Base-by-base conservation (phyloP, 2,888 invertebrate species). In the Chymomyza procnemis region DNA sequence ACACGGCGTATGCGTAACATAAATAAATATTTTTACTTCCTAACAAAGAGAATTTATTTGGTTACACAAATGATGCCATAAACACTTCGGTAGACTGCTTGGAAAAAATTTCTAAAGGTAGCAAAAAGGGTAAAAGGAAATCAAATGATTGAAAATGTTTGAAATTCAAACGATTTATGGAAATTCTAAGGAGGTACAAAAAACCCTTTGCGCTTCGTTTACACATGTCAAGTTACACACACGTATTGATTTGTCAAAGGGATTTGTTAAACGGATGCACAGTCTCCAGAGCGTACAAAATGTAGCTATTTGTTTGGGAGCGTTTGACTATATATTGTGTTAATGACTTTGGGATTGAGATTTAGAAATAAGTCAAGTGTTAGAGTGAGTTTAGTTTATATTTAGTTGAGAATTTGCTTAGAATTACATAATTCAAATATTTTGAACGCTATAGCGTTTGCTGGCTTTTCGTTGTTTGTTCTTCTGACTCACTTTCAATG, bases 11-110 rank as follows among this genome's bases (percentile, higher is more conserved):
- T 85, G 70, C 79, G 87, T 73, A 74, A 73, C 73, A 69, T 69
- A 82, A 85, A 87, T 80, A 79, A 85, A 87, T 80, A 79, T 75
- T 82, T 87, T 67, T 64, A 64, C 68, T 68, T 66, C 66, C 34
- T 18, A 21, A 85, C 85, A 79, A 86, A 79, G 76, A 73, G 30
- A 81, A 74, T 86, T 76, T 86, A 81, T 86, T 87, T 81, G 81
- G 72, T 73, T 81, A 73, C 74, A 76, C 63, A 81, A 81, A 79
- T 74, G 34, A 41, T 41, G 34, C 34, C 34, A 41, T 41, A 41
- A 41, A 41, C 34, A 41, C 34, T 12, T 41, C 12, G 34, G 12
- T 12, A 12, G 12, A 41, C 34, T 0, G 34, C 34, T 41, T 9
- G 34, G 34, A 41, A 41, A 41, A 41, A 41, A 41, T 41, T 12